Base-by-base conservation (phyloP, 2,797 vertebrate genomes). In the Thripadectes ignobilis region DNA sequence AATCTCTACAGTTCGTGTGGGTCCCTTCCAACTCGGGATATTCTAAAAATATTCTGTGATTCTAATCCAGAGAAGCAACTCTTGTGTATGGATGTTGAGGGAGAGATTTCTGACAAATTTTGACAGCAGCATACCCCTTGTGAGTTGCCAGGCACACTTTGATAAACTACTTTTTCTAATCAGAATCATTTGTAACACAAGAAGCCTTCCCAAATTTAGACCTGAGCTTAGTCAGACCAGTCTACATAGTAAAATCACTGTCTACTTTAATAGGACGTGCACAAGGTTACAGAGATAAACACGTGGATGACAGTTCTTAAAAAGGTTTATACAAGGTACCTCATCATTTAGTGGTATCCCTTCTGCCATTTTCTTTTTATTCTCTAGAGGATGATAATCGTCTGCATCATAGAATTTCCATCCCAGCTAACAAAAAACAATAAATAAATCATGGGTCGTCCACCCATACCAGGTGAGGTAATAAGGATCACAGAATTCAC, bases 331-430 rank as follows among this genome's bases (percentile, higher is more conserved):
- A 24, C 29, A 51, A 38, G 7, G 95, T 98, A 99, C 99, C 99
- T 99, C 97, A 77, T 99, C 99, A 83, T 97, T 98, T 43, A 99
- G 97, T 0, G 98, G 98, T 84, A 98, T 98, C 63, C 98, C 98
- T n/a, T 95, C 95, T 62, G 97, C 65, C 99, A 99, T 99, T 97
- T 99, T 99, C 76, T 95, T 96, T 63, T 97, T 98, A 74, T 99
- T 99, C 93, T 98, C 98, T 52, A 94, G 93, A 8, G 99, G 97
- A 94, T 99, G 99, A 87, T 98, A 99, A 93, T 98, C 95, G 41
- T 99, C 99, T 4, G 98, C 99, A 94, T 99, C 99, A 9, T 98
- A 98, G 91, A 99, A 98, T 27, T 98, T 98, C 99, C 99, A 99
- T 18, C 98, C 98, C 63, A 99, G 95, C 99, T 99, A 96, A 85